Evolutionary conservation across 92 coral and sea anemone genomes (phyloP), one percentile per base, ranked within the genome.

Genomic region (Ricordea florida): DNA sequence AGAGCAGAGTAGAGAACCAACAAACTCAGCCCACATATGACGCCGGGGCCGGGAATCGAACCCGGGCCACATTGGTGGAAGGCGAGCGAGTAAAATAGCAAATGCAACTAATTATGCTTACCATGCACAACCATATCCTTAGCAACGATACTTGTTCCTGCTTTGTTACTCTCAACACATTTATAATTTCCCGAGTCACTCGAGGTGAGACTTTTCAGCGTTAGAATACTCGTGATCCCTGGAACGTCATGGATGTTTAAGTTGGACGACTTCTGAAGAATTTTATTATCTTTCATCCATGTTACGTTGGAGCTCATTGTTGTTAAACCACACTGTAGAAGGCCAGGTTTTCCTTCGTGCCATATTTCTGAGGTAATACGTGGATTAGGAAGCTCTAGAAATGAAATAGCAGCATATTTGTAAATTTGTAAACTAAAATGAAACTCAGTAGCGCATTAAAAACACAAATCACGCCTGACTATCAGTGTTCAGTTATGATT

Each of bases 201-300:
- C 38, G 78, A 83, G 22, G 66, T 9, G 17, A 91, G 62, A 6
- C 24, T 34, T 3, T 7, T 35, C 10, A 79, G 26, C 0, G 1
- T 0, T 21, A 89, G 55, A 18, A 79, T 15, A 38, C 84, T 76
- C 68, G 66, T 24, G 3, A n/a, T n/a, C n/a, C 66, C 35, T 4
- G 22, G 6, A 0, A 43, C 2, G 43, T 6, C 8, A 17, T 22
- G 16, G 28, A n/a, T 29, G 22, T 56, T 4, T 49, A 10, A 18
- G 32, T 35, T 6, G 56, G 21, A 27, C 30, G 47, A 14, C 72
- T 58, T 28, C 90, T n/a, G n/a, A n/a, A n/a, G n/a, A n/a, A n/a
- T n/a, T n/a, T n/a, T n/a, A n/a, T n/a, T 94, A 69, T 91, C 70
- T 43, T 82, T 91, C 30, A 66, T 51, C 98, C 98, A 94, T 17